phyloP scores from a whole-genome alignment of 1,140 invertebrate genomes.

The Trinorchestia longiramus region DNA sequence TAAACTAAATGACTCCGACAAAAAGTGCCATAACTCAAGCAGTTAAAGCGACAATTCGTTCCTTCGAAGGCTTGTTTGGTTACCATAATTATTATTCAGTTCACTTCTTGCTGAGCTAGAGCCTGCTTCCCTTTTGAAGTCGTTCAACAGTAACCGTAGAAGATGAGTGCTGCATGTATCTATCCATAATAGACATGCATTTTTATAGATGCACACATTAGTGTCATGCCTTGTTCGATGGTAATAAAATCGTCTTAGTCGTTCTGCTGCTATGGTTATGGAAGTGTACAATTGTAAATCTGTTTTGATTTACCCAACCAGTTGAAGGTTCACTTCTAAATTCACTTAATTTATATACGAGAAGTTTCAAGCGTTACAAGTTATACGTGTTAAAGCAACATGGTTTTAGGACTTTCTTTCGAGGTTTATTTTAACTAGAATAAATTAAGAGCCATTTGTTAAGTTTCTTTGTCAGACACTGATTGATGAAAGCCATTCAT shows the following conservation, averaged over 20 bases:
- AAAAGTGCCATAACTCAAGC: neutral
- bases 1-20: neutral
- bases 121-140: constrained; percentile 19
- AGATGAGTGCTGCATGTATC: neutral
- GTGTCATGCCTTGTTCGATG: neutral
- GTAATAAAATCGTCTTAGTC: neutral
- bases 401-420: neutral
- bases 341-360: neutral
- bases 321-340: neutral
- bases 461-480: neutral
- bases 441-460: neutral
- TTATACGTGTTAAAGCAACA: neutral
- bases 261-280: neutral
- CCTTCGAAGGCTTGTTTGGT: constrained; percentile 27
- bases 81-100: constrained; percentile 40
- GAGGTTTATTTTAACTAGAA: neutral
- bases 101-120: neutral
- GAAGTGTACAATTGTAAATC: neutral
- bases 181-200: constrained; percentile 10
- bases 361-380: neutral
- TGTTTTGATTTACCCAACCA: neutral
- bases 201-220: neutral
- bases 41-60: constrained; percentile 4
- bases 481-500: constrained; percentile 10
- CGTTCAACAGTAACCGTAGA: neutral